Evolutionary conservation across 2,888 invertebrate species (phyloP).

Genomic region (Polydrusus pterygomalis): DNA sequence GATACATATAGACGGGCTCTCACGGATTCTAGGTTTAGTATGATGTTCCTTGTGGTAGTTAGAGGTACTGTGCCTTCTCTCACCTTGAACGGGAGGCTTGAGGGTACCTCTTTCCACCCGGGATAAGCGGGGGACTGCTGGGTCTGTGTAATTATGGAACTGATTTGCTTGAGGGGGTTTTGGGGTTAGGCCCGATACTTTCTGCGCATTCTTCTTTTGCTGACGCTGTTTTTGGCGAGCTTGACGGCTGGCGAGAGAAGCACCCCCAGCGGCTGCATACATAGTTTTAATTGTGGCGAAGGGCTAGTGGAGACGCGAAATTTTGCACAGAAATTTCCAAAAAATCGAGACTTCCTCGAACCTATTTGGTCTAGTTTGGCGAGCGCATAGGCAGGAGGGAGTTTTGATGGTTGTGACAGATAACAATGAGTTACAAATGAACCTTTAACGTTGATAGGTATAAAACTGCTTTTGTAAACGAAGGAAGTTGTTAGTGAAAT

Average conservation of each 20-base stretch:
- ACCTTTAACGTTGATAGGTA: not conserved
- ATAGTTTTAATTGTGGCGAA: conserved; percentile 71
- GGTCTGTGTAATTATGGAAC: conserved; percentile 75
- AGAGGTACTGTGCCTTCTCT: conserved; percentile 61
- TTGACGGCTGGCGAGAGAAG: conserved; percentile 89
- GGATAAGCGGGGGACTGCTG: conserved; percentile 75
- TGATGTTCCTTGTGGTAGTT: conserved; percentile 68
- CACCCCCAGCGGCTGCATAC: conserved; percentile 94
- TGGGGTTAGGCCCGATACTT: conserved; percentile 70
- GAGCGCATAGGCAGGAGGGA: not conserved
- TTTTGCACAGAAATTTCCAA: not conserved
- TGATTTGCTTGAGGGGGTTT: conserved; percentile 72
- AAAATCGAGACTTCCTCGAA: not conserved
- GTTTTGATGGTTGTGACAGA: not conserved
- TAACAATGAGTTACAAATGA: not conserved
- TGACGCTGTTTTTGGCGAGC: conserved; percentile 77
- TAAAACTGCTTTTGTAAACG: not conserved
- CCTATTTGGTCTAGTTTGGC: not conserved
- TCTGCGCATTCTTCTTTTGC: conserved; percentile 73
- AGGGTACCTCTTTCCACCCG: conserved; percentile 72
- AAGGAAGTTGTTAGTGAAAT: not conserved
- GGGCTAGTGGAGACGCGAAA: conserved; percentile 35
- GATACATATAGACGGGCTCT: conserved; percentile 73
- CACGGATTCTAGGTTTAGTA: conserved; percentile 67
- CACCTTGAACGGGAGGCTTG: conserved; percentile 67